Evolutionary conservation across 2,797 vertebrate genomes (phyloP), one percentile per base, ranked within the genome.

Genomic region (Xenentodon cancila): DNA sequence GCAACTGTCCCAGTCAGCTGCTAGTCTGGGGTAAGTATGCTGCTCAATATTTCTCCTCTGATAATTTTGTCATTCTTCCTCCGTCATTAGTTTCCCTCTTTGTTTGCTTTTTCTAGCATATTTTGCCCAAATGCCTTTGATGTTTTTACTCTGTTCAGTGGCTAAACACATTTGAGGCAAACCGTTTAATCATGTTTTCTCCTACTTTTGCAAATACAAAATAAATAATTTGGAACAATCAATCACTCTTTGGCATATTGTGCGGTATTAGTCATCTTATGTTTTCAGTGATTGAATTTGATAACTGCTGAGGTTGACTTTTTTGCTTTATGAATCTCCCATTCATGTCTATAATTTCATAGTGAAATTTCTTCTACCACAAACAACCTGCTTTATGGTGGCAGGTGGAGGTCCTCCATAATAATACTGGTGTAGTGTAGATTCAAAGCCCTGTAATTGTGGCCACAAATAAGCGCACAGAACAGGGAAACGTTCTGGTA

Each of bases 1-100:
- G 91, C 76, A 90, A 93, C 89, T 42, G 63, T 66, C 59, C 63
- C 79, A 76, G 57, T 79, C 64, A 80, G 21, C 77, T 58, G 55
- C 59, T 73, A 77, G 56, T 66, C 88, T 91, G 89, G 85, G 89
- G 90, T 91, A 78, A 89, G 89, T 89, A 63, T 66, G 44, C 59
- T 17, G 48, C 58, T 64, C 20, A 27, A 25, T 61, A 37, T 73
- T 37, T 81, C 44, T 52, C 42, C 43, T 52, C 37, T 30, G 32
- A 30, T 52, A 19, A 15, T 45, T 1, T 46, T 44, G 9, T 37
- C 32, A n/a, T 52, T 30, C 7, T 42, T 59, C n/a, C 16, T 46
- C 13, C 11, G 17, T 40, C 18, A 54, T 25, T 20, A 30, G 34
- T 13, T 54, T 7, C 21, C n/a, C 19, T 55, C 19, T 9, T 11